Base-by-base conservation (phyloP, 2,797 vertebrate genomes). In the Malurus leucopterus region DNA sequence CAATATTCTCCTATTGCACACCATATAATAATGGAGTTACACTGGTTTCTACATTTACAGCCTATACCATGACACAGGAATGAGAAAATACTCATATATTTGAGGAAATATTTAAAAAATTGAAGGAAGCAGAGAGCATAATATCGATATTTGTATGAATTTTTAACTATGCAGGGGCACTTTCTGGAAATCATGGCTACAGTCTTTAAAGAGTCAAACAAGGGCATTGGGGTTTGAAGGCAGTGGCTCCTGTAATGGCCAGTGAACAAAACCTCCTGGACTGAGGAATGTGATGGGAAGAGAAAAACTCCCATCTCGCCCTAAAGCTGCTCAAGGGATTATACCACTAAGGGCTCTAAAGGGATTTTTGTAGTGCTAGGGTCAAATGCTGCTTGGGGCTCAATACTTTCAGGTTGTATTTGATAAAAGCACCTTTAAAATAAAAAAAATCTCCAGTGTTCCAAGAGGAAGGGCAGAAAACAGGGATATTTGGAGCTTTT, bases 231-330 rank as follows among this genome's bases (percentile, higher is more conserved):
- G 4, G 3, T 67, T 82, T 75, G 54, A 73, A 75, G 9, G 5
- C 8, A 49, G 30, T 4, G 2, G 15, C 4, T 68, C 44, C 15
- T 84, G 5, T 26, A 53, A 57, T 2, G 16, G 57, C 17, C 53
- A 51, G 24, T 7, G 9, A 4, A 1, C 9, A 55, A 46, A 32
- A 8, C 8, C 32, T 79, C 41, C 30, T 22, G 7, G 15, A 49
- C 1, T 4, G 36, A 5, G 18, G 34, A 62, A 72, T 0, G 0
- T 5, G 23, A 43, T 3, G 20, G 50, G 18, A 73, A 78, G 23
- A 86, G 13, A n/a, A 92, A 17, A 59, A 24, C 8, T 32, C 53
- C 38, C 19, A 76, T 34, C 49, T 57, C 16, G 0, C 7, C 51
- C 57, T 73, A 14, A 12, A 18, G 44, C 29, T 79, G 16, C 29